These are phyloP conservation scores for Byasa hedistus DNA, from an alignment of 2,888 invertebrate genomes.

Conservation along the genomic window DNA sequence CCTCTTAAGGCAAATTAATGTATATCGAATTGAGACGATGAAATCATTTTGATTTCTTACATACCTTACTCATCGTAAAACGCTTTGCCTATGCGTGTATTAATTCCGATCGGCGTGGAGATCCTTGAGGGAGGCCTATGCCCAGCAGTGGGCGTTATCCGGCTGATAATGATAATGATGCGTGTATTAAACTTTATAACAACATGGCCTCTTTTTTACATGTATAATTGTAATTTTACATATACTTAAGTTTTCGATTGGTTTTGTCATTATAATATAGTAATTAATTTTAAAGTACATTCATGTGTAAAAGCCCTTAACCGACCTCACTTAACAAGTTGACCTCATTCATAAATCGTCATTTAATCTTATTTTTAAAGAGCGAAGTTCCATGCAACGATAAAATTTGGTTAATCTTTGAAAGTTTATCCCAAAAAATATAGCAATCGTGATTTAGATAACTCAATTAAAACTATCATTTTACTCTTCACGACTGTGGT, in stretches of 20 bases:
- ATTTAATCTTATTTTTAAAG: conserved; percentile 67
- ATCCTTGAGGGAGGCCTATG: too few species aligned
- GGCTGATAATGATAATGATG: too few species aligned
- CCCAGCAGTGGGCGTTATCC: too few species aligned
- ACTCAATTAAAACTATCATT: conserved; percentile 12
- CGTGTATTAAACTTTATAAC: background rate
- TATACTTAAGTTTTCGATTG: background rate
- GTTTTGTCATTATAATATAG: too few species aligned
- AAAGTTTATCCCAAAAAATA: conserved; percentile 22
- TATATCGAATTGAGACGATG: too few species aligned
- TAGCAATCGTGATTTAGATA: conserved; percentile 20
- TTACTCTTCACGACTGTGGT: conserved; percentile 8
- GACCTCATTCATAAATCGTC: conserved; percentile 77
- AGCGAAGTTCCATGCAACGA: conserved; percentile 57
- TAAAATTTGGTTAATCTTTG: conserved; percentile 47
- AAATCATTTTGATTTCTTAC: background rate
- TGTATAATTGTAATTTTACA: background rate
- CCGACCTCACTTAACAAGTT: conserved; percentile 64
- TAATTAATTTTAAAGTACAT: background rate
- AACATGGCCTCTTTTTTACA: background rate
- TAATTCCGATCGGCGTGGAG: too few species aligned
- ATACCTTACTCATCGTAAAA: background rate
- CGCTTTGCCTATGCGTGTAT: too few species aligned
- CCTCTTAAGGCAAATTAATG: background rate
- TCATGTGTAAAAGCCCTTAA: conserved; percentile 23